A percentile compares a stretch with the other conserved stretches of the same genome.
Conservation (phyloP, 2,113 vertebrate genomes). For the Sinocyclocheilus maitianheensis region DNA sequence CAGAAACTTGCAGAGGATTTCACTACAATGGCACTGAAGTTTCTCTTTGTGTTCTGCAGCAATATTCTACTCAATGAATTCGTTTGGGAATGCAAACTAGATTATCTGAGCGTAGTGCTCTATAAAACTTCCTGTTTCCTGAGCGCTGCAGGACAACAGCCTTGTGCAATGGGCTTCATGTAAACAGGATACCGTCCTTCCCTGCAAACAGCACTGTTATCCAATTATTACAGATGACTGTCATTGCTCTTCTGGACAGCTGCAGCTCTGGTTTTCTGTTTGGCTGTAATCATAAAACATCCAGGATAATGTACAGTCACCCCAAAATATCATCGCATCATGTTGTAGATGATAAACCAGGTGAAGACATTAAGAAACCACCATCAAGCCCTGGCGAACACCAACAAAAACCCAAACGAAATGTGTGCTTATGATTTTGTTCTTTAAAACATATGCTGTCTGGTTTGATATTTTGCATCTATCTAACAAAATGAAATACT, state of each 20-base stretch:
- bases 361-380: not conserved
- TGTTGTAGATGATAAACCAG: not conserved
- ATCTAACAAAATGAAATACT: not conserved
- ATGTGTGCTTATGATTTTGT: not conserved
- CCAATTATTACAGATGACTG: slow-evolving; percentile 34
- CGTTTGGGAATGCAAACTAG: slow-evolving; percentile 8
- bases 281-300: not conserved
- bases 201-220: slow-evolving; percentile 46
- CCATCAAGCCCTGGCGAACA: not conserved
- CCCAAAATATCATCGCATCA: not conserved
- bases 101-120: slow-evolving; percentile 37
- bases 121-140: slow-evolving; percentile 42
- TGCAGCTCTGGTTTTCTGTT: not conserved
- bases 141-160: slow-evolving; percentile 32
- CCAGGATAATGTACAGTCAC: not conserved
- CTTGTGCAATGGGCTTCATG: slow-evolving; percentile 11
- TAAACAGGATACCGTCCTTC: slow-evolving; percentile 53
- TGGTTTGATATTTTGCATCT: not conserved
- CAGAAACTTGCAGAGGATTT: not conserved
- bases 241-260: slow-evolving; percentile 25
- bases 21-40: not conserved
- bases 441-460: not conserved
- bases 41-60: slow-evolving; percentile 13
- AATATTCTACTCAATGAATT: slow-evolving; percentile 8
- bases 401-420: not conserved